Conservation (phyloP, 2,113 vertebrate genomes). For the Catharus bicknelli region DNA sequence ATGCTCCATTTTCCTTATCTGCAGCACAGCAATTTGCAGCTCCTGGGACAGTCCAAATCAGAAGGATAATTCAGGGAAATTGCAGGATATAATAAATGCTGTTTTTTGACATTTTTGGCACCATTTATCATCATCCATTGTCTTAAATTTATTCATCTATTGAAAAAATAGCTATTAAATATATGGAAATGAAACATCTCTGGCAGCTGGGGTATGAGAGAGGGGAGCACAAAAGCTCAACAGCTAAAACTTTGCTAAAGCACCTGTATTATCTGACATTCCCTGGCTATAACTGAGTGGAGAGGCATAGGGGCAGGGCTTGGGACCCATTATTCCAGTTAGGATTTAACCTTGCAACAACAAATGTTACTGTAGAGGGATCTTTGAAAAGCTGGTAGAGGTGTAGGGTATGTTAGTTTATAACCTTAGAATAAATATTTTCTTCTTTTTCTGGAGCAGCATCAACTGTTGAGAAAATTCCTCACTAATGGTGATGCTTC, state of each 20-base stretch:
- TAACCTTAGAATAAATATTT: neutral
- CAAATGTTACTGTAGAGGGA: neutral
- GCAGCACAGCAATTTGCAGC: neutral
- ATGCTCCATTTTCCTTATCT: neutral
- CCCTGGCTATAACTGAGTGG: neutral
- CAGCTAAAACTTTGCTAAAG: neutral
- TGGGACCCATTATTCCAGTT: neutral
- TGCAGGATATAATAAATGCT: neutral
- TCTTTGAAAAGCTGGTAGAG: neutral
- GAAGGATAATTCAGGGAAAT: neutral
- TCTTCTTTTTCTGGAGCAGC: neutral
- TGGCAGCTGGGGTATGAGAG: neutral
- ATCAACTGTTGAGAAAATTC: neutral
- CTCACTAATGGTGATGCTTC: neutral
- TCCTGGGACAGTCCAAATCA: neutral
- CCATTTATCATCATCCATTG: neutral
- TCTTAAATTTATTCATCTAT: neutral
- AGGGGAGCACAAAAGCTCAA: neutral
- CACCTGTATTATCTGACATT: neutral
- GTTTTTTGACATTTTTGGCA: neutral
- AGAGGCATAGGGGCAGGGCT: neutral
- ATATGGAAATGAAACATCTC: neutral
- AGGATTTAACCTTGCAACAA: neutral
- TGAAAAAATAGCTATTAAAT: neutral
- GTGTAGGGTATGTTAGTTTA: neutral